Percentiles rank a stretch among this genome's conserved stretches.
Evolutionary conservation across 2,888 invertebrate species (phyloP).

Genomic region (Troides oblongomaculatus): DNA sequence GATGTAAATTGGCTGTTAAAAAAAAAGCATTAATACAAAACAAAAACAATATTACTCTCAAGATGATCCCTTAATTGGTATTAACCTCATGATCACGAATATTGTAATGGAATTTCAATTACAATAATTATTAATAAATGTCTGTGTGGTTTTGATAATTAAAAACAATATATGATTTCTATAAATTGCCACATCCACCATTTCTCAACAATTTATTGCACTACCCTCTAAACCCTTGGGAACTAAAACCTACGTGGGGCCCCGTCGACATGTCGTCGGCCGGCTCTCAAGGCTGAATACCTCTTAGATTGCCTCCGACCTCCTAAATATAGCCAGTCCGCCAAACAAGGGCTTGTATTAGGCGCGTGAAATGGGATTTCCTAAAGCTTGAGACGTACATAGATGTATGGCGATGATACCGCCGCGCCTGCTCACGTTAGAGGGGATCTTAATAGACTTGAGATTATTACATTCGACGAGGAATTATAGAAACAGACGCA

Average conservation of each 20-base stretch:
- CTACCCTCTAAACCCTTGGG: slow-evolving; percentile 58
- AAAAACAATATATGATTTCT: not conserved
- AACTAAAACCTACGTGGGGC: slow-evolving; percentile 65
- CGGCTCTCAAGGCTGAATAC: slow-evolving; percentile 62
- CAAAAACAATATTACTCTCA: too few relatives aligned
- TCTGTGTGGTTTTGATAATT: not conserved
- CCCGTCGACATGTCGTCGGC: slow-evolving; percentile 57
- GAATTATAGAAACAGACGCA: slow-evolving; percentile 42
- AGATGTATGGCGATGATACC: slow-evolving; percentile 38
- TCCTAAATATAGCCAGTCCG: slow-evolving; percentile 66
- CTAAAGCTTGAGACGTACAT: slow-evolving; percentile 38
- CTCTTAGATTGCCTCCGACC: slow-evolving; percentile 73
- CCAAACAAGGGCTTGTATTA: slow-evolving; percentile 69
- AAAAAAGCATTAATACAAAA: too few relatives aligned
- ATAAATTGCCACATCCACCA: slow-evolving; percentile 44
- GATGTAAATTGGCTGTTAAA: too few relatives aligned
- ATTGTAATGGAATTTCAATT: too few relatives aligned
- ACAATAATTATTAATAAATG: too few relatives aligned
- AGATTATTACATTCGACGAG: slow-evolving; percentile 46
- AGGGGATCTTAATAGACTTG: slow-evolving; percentile 51
- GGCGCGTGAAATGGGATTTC: slow-evolving; percentile 62
- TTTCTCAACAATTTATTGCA: slow-evolving; percentile 35
- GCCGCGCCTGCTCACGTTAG: slow-evolving; percentile 37
- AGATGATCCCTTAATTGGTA: too few relatives aligned
- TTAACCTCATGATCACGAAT: too few relatives aligned